These are phyloP conservation scores for Microcebus lehilahytsara DNA, from an alignment of 2,113 vertebrate species.

Conservation along the genomic window DNA sequence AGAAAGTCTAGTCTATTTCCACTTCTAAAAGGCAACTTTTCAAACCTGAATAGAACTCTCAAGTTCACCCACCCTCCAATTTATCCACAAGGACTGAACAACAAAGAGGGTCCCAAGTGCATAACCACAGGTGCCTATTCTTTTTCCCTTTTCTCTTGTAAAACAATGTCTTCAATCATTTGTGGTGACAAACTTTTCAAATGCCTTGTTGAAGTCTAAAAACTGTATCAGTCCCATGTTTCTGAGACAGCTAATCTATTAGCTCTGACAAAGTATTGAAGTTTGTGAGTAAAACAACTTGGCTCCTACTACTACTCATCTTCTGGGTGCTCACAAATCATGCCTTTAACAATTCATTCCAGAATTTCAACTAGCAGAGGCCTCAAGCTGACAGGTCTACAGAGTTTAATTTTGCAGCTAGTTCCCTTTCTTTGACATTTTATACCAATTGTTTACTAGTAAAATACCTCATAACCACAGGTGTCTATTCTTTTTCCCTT, in stretches of 20 bases:
- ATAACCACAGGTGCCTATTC: background rate
- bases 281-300: background rate
- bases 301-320: background rate
- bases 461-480: background rate
- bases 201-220: background rate
- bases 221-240: background rate
- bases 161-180: background rate
- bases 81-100: background rate
- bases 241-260: background rate
- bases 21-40: constrained; percentile 41
- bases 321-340: background rate
- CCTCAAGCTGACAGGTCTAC: background rate
- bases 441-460: background rate
- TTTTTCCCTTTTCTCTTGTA: background rate
- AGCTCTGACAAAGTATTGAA: background rate
- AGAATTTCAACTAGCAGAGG: background rate
- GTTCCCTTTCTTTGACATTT: background rate
- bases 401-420: background rate
- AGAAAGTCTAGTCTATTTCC: constrained; percentile 5
- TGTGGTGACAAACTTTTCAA: background rate
- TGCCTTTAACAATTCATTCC: background rate
- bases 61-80: background rate
- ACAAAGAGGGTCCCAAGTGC: background rate
- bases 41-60: background rate
- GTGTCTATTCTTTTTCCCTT: background rate